phyloP scores from a whole-genome alignment of 2,888 invertebrate genomes.

The Gari tellinella region DNA sequence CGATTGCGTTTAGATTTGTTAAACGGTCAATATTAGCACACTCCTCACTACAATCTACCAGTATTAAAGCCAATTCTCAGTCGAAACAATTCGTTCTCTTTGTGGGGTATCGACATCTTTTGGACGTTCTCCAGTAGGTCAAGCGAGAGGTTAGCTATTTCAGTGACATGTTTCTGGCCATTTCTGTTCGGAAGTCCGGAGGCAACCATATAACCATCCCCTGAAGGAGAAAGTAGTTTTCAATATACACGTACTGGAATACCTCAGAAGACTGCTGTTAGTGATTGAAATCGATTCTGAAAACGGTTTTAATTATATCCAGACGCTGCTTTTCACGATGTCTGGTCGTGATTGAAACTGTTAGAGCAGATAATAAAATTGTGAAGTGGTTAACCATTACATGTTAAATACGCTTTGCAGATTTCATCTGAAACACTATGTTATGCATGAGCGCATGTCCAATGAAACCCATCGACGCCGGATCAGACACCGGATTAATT shows the following conservation, averaged over 20 bases:
- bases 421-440: too few relatives aligned
- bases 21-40: too few relatives aligned
- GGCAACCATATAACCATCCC: conserved; percentile 88
- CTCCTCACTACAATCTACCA: conserved; percentile 71
- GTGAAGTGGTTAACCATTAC: too few relatives aligned
- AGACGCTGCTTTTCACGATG: too few relatives aligned
- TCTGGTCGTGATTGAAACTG: too few relatives aligned
- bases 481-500: too few relatives aligned
- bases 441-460: too few relatives aligned
- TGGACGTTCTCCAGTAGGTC: conserved; percentile 57
- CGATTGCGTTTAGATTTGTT: too few relatives aligned
- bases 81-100: conserved; percentile 51
- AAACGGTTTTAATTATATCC: too few relatives aligned
- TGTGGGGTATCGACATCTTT: conserved; percentile 50
- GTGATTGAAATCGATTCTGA: background rate
- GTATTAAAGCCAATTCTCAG: conserved; percentile 68
- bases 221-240: conserved; percentile 82
- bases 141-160: conserved; percentile 64
- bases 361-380: too few relatives aligned
- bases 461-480: too few relatives aligned
- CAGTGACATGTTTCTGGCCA: conserved; percentile 63
- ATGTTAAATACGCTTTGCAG: too few relatives aligned
- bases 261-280: background rate
- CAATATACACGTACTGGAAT: background rate
- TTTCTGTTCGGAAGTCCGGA: conserved; percentile 69